Evolutionary conservation across 2,888 invertebrate genomes (phyloP).

Genomic region (Chorisops tibialis): DNA sequence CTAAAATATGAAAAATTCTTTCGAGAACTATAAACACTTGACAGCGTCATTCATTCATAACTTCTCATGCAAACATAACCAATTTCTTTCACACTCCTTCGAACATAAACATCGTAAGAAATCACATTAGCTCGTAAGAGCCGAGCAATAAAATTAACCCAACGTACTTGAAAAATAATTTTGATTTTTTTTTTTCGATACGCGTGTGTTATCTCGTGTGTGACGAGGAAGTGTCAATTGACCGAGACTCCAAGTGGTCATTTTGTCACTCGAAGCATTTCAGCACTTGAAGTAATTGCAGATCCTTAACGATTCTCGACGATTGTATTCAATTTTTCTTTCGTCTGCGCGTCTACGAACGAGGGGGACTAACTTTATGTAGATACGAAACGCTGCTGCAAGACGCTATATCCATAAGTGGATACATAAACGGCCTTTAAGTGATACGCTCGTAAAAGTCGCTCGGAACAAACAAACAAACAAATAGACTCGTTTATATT

Average conservation of each 20-base stretch:
- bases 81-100: conserved; percentile 12
- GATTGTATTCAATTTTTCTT: conserved; percentile 2
- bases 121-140: conserved; percentile 16
- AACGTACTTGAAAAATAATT: conserved; percentile 27
- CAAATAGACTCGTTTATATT: conserved; percentile 13
- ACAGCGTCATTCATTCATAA: conserved; percentile 11
- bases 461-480: conserved; percentile 26
- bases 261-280: conserved; percentile 20
- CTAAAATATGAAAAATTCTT: background rate
- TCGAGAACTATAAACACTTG: conserved; percentile 16
- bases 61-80: too few relatives aligned
- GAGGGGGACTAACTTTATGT: too few relatives aligned
- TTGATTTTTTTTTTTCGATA: conserved; percentile 15
- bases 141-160: conserved; percentile 27
- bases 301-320: conserved; percentile 1
- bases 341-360: too few relatives aligned
- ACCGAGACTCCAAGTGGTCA: conserved; percentile 29
- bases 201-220: conserved; percentile 5
- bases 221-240: conserved; percentile 28
- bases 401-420: background rate
- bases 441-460: conserved; percentile 28
- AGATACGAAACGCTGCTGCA: background rate
- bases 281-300: conserved; percentile 22
- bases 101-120: conserved; percentile 21
- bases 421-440: conserved; percentile 16